These are phyloP conservation scores for Proisotoma minuta DNA, from an alignment of 2,888 invertebrate species.

Conservation along the genomic window DNA sequence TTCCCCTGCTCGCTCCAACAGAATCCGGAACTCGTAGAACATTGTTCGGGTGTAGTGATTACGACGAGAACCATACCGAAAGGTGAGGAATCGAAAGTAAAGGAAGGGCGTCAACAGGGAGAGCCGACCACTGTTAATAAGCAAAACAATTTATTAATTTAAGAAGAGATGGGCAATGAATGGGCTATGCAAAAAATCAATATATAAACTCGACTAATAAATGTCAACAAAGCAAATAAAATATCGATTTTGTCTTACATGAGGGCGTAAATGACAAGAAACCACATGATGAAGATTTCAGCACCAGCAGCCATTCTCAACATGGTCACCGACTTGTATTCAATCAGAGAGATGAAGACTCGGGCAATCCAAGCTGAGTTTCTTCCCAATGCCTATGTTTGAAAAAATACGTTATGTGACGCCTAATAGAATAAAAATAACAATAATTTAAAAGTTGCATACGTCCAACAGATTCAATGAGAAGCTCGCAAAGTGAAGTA, in stretches of 20 bases:
- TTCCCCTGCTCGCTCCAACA: constrained; percentile 63
- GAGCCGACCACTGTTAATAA: constrained; percentile 72
- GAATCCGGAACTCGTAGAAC: constrained; percentile 77
- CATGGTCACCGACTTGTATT: constrained; percentile 84
- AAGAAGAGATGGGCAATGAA: background rate
- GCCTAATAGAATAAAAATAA: background rate
- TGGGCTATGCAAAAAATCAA: background rate
- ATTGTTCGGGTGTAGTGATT: constrained; percentile 94
- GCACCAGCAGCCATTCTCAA: constrained; percentile 84
- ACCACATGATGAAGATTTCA: constrained; percentile 70
- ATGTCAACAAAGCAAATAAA: constrained; percentile 3
- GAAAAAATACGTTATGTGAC: constrained; percentile 24
- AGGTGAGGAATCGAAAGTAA: constrained; percentile 91
- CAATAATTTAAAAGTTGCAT: constrained; percentile 53
- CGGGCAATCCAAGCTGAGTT: constrained; percentile 85
- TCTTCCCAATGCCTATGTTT: constrained; percentile 76
- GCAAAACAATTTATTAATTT: too few relatives aligned
- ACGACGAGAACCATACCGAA: constrained; percentile 87
- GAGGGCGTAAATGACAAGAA: constrained; percentile 60
- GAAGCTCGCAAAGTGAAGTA: constrained; percentile 89
- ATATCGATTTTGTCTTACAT: constrained; percentile 66
- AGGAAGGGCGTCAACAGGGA: constrained; percentile 88
- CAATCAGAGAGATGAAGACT: constrained; percentile 77
- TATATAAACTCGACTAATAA: constrained; percentile 9
- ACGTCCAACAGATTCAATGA: constrained; percentile 84